Base-by-base conservation (phyloP, 2,113 vertebrate genomes). In the Amazona guildingii region DNA sequence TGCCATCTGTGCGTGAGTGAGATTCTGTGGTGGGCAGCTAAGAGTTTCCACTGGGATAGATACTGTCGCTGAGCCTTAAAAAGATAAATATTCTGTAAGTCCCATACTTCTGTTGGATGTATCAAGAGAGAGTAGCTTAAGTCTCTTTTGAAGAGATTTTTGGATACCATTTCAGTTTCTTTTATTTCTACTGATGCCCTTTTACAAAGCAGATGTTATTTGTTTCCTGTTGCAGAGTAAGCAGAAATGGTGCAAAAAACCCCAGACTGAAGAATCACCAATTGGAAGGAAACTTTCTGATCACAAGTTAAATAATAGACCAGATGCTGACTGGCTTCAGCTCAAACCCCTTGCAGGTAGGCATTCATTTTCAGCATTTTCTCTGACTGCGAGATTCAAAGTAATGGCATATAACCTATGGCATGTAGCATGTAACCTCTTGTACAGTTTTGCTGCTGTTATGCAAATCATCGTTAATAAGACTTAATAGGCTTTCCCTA, bases 321-420 rank as follows among this genome's bases (percentile, higher is more conserved):
- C 99, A 3, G 98, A 99, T 83, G 98, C 99, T 21, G 99, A 99
- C 97, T 99, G 99, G 99, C 98, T 99, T 62, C 98, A 99, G 95
- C 98, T 99, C 90, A 99, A 98, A 97, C 98, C 99, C 8, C 97
- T 99, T 82, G 98, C 97, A 76, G 98, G 98, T 97, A 98, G 97
- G 70, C 95, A 97, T 98, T 81, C 92, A 61, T 77, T 88, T 87
- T 85, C 77, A 89, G 64, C 28, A 70, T 77, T 64, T 51, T 85
- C 66, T 46, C 16, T 66, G 49, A 37, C 9, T 18, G 10, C 7
- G 7, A 75, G 69, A 35, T 81, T 62, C 68, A 43, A 41, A 88
- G 76, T 13, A 62, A 48, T 33, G 57, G 64, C 41, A 27, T 20
- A 20, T 57, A 63, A 57, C 31, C 41, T 27, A 11, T 29, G 44